phyloP scores from a whole-genome alignment of 2,888 invertebrate species.

The Agrotis clavis region DNA sequence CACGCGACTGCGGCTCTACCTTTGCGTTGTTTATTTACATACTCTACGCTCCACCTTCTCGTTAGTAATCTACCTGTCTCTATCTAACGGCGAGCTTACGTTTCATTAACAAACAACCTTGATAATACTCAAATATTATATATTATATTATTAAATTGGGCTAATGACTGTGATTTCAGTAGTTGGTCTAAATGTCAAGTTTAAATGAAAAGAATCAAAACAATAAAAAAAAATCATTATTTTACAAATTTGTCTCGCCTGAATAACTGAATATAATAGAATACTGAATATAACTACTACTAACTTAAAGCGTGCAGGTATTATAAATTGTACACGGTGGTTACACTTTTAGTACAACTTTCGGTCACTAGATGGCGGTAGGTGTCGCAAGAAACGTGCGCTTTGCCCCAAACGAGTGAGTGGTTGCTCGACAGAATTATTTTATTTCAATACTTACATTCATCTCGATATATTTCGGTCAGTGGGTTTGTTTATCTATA shows the following conservation, averaged over 20 bases:
- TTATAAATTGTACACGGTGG: no score
- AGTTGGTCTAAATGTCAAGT: not conserved
- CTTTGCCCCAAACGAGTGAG: not conserved
- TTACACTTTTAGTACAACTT: constrained; percentile 75
- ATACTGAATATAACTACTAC: no score
- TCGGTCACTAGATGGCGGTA: constrained; percentile 85
- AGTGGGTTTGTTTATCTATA: not conserved
- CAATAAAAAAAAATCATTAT: not conserved
- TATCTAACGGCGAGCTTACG: constrained; percentile 73
- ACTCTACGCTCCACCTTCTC: constrained; percentile 83
- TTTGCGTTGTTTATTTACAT: constrained; percentile 79
- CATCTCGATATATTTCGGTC: not conserved
- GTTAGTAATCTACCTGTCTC: constrained; percentile 80
- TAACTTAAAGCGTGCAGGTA: not conserved
- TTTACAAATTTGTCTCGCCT: not conserved
- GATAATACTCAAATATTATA: not conserved
- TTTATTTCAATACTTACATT: not conserved
- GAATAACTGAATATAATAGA: not conserved
- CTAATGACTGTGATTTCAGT: no score
- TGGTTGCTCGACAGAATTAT: not conserved
- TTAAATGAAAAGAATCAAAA: no score
- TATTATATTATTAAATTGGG: no score
- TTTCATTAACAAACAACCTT: constrained; percentile 26
- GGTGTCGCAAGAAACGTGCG: constrained; percentile 49
- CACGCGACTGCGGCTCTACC: constrained; percentile 43